Evolutionary conservation across 2,888 invertebrate genomes (phyloP).

Genomic region (Tanypteryx hageni): DNA sequence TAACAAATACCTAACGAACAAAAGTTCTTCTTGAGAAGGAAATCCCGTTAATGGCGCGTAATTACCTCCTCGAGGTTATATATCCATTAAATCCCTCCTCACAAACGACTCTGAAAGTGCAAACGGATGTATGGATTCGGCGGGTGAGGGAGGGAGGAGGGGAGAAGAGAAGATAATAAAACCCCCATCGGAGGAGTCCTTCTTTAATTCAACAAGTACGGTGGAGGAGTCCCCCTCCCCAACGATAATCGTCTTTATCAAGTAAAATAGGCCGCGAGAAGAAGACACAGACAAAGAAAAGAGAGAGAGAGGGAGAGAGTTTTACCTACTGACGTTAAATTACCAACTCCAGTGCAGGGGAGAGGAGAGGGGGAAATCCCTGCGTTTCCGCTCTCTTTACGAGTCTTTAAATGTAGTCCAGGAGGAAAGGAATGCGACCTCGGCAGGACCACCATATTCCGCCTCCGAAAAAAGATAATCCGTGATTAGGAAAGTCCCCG

Average conservation of each 20-base stretch:
- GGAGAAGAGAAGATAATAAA: constrained; percentile 42
- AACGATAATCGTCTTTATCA: background rate
- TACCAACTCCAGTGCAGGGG: background rate
- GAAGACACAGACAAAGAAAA: background rate
- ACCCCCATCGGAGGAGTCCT: constrained; percentile 15
- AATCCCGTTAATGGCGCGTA: constrained; percentile 27
- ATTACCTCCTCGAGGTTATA: constrained; percentile 15
- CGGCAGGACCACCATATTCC: too few species aligned
- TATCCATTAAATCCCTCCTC: background rate
- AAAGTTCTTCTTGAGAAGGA: background rate
- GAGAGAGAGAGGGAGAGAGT: background rate
- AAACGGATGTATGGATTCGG: constrained; percentile 25
- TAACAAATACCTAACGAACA: background rate
- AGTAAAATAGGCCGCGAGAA: background rate
- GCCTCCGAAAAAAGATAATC: background rate
- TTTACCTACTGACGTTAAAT: background rate
- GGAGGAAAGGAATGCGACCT: background rate
- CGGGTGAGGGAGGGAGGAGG: background rate
- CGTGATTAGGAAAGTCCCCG: background rate
- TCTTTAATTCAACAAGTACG: constrained; percentile 58
- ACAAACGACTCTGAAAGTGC: background rate
- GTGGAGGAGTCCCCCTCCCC: background rate
- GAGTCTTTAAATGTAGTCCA: too few species aligned
- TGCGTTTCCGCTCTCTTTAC: background rate
- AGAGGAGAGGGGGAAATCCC: background rate